Evolutionary conservation across 2,113 vertebrate species (phyloP), one percentile per base, ranked within the genome.

Genomic region (Tyto alba): DNA sequence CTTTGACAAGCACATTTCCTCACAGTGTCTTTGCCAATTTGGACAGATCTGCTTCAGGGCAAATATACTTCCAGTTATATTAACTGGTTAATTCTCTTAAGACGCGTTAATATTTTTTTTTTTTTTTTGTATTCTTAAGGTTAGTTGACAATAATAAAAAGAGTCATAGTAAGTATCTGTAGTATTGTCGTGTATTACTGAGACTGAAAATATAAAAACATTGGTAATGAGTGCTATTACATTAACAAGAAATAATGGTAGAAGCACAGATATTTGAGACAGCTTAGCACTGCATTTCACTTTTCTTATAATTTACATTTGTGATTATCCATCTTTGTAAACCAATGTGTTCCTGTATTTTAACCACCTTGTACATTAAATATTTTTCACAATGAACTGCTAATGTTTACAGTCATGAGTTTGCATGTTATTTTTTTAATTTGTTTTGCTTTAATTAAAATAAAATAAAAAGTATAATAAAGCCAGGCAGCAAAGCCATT

Each of bases 1-100:
- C 55, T 89, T 88, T 60, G 90, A 87, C 72, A 89, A 96, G 43
- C 41, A 94, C 40, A 84, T 63, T 85, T 87, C 66, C 79, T 77
- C 38, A 63, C 34, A 64, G 30, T 20, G 55, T 21, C 50, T 91
- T 83, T 85, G 57, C 57, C 47, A 38, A 32, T 82, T 77, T 53
- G 47, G 16, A 63, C 57, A 73, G 48, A 55, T 73, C 22, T 81
- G 67, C 86, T 94, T 69, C 2, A 4, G 60, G 50, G 43, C 41
- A 86, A 76, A 90, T 79, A 55, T 9, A 40, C 23, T 86, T 85
- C 41, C 76, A 95, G 73, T 47, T 21, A 55, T 55, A 90, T 75
- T 91, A 57, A 57, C 26, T 82, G 73, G 16, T 50, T 78, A 78
- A 88, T n/a, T 69, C 1, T 3, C 63, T 89, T 74, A 62, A 80